phyloP scores from a whole-genome alignment of 2,113 vertebrate genomes.

The Gasterosteus aculeatus region DNA sequence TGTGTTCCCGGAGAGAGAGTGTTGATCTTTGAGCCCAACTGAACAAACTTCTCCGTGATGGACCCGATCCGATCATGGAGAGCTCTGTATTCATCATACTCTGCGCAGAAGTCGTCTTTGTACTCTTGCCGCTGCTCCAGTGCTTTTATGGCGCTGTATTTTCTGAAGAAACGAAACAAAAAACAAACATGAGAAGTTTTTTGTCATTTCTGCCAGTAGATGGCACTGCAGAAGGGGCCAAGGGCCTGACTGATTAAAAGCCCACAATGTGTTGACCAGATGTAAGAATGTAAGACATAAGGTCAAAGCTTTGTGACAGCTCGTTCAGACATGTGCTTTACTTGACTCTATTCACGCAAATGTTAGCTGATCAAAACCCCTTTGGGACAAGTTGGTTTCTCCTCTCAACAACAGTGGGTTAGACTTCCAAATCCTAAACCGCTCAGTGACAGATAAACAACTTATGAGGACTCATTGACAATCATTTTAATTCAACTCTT shows the following conservation, averaged over 20 bases:
- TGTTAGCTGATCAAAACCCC: slow-evolving; percentile 34
- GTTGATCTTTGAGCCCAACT: slow-evolving; percentile 87
- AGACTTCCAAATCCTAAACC: slow-evolving; percentile 17
- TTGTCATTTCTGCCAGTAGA: slow-evolving; percentile 58
- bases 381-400: slow-evolving; percentile 1
- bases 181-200: neutral
- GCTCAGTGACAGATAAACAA: slow-evolving; percentile 5
- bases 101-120: slow-evolving; percentile 85
- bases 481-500: neutral
- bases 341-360: slow-evolving; percentile 42
- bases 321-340: slow-evolving; percentile 47
- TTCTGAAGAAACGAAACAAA: slow-evolving; percentile 67
- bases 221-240: slow-evolving; percentile 50
- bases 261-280: slow-evolving; percentile 65
- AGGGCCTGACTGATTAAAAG: slow-evolving; percentile 24
- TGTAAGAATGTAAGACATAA: slow-evolving; percentile 60
- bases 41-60: slow-evolving; percentile 83
- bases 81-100: slow-evolving; percentile 82
- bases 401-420: slow-evolving; percentile 16
- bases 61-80: slow-evolving; percentile 82
- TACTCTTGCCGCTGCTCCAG: slow-evolving; percentile 83
- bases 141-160: slow-evolving; percentile 77
- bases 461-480: neutral
- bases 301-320: slow-evolving; percentile 40
- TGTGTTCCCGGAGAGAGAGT: slow-evolving; percentile 81